Conservation (phyloP, 1,140 invertebrate species). For the Pemphigus obesinymphae region DNA sequence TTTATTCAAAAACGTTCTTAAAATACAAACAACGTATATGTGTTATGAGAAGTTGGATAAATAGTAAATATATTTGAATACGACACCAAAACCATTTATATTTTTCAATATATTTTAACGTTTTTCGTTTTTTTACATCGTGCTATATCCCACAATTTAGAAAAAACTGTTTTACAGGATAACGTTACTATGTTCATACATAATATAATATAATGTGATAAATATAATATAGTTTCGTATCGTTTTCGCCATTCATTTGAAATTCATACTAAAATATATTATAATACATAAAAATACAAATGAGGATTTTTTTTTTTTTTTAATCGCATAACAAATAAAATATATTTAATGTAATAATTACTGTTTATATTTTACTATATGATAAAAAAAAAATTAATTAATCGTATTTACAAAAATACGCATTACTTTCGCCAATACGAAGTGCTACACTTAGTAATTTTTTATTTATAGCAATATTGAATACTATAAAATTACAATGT, state of each 20-base stretch:
- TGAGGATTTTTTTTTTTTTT: no score
- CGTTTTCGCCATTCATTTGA: no score
- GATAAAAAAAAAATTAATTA: no score
- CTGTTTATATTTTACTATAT: no score
- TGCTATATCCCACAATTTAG: neutral
- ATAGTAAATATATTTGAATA: neutral
- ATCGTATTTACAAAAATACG: no score
- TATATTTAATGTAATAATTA: no score
- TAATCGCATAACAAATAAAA: no score
- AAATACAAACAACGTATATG: neutral
- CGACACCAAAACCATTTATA: neutral
- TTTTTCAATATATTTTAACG: neutral
- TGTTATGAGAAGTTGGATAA: neutral
- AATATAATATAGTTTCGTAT: neutral
- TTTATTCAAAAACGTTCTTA: neutral
- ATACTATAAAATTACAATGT: neutral
- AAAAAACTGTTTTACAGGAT: neutral
- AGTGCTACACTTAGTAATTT: neutral
- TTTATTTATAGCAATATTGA: no score
- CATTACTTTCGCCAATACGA: neutral
- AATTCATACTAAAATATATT: no score
- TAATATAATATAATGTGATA: no score
- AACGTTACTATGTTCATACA: neutral
- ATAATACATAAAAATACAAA: no score
- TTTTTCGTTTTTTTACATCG: neutral